A percentile compares a stretch with the other conserved stretches of the same genome.
phyloP scores from a whole-genome alignment of 2,797 vertebrate species.

The Pristis pectinata region DNA sequence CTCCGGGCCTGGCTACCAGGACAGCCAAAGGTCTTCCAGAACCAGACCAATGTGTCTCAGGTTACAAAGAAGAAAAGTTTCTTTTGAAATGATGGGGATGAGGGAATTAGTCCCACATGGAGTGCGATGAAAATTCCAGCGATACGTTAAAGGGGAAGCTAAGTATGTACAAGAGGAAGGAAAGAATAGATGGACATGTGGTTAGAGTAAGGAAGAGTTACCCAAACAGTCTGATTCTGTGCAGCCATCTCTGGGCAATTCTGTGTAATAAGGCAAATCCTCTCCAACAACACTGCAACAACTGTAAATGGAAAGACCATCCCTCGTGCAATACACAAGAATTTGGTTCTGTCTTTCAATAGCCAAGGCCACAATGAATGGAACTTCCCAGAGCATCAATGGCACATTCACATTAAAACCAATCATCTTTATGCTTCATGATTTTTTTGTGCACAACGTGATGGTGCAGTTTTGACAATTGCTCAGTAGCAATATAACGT shows the following conservation, averaged over 20 bases:
- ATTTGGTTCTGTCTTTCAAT: not conserved
- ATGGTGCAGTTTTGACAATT: not conserved
- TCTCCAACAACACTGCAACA: not conserved
- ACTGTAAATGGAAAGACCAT: not conserved
- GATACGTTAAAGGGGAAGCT: not conserved
- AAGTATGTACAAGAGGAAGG: not conserved
- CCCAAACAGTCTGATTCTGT: not conserved
- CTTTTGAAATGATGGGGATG: not conserved
- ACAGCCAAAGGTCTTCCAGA: not conserved
- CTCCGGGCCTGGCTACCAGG: not conserved
- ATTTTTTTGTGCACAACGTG: not conserved
- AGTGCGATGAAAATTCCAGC: not conserved
- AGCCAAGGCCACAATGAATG: not conserved
- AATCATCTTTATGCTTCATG: not conserved
- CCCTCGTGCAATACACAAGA: not conserved
- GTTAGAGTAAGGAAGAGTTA: not conserved
- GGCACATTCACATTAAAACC: not conserved
- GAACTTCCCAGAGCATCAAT: not conserved
- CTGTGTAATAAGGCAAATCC: not conserved
- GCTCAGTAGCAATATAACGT: not conserved
- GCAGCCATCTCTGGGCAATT: not conserved
- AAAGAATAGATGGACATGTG: not conserved
- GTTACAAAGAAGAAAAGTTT: not conserved
- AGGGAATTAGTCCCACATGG: not conserved
- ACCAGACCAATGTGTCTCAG: not conserved